phyloP scores from a whole-genome alignment of 2,888 invertebrate species.

The Ophraella communa region DNA sequence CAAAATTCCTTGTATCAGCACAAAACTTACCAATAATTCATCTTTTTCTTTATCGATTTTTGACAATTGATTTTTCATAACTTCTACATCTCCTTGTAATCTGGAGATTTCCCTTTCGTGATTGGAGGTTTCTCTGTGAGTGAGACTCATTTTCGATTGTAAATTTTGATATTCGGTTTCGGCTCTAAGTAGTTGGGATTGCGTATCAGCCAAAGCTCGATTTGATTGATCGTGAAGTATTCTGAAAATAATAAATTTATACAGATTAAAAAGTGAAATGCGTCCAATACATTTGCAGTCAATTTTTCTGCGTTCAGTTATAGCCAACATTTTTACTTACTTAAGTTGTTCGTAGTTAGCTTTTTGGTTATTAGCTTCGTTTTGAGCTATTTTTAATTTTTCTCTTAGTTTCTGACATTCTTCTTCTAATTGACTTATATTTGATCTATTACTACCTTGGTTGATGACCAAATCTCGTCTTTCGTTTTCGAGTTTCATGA shows the following conservation, averaged over 20 bases:
- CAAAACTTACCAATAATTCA: conserved; percentile 64
- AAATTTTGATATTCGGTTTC: conserved; percentile 70
- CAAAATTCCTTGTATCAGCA: too few relatives aligned
- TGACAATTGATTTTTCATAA: conserved; percentile 68
- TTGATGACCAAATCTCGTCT: conserved; percentile 63
- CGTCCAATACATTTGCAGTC: not conserved
- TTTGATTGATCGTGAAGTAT: conserved; percentile 80
- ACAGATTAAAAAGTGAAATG: not conserved
- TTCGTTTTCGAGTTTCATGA: conserved; percentile 64
- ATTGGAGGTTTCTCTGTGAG: conserved; percentile 46
- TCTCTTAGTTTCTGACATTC: conserved; percentile 63
- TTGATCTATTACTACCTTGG: conserved; percentile 62
- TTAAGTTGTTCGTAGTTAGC: conserved; percentile 66
- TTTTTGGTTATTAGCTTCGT: conserved; percentile 64
- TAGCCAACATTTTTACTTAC: conserved; percentile 54
- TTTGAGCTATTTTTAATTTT: conserved; percentile 61
- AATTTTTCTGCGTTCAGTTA: not conserved
- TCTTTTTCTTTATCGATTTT: conserved; percentile 77
- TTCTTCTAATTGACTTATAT: conserved; percentile 64
- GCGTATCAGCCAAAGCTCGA: conserved; percentile 72
- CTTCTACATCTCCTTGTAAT: conserved; percentile 69
- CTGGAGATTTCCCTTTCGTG: conserved; percentile 67
- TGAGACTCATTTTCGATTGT: conserved; percentile 59
- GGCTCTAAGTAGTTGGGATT: conserved; percentile 69
- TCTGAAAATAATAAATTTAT: conserved; percentile 57